Base-by-base conservation (phyloP, 2,113 vertebrate species). In the Anas platyrhynchos region DNA sequence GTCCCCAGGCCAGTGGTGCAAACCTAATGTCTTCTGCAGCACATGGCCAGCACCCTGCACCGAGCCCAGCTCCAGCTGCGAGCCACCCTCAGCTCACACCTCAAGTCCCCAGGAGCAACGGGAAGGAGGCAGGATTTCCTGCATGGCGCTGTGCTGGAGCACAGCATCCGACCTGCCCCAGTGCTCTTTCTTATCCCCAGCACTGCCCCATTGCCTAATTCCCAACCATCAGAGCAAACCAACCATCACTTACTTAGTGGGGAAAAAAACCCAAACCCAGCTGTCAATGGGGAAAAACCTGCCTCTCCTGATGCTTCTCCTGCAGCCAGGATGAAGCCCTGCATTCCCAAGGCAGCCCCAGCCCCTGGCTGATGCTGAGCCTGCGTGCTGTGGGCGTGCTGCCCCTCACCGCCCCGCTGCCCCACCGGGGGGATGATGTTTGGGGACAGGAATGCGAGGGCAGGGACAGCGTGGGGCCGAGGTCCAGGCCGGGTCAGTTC, bases 391-490 rank as follows among this genome's bases (percentile, higher is more conserved):
- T 3, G 14, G 67, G 90, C 81, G 86, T 26, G 69, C 80, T 88
- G 78, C 87, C 74, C n/a, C 71, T 83, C 68, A 86, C 76, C 4
- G 27, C 88, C 75, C 91, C 73, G 76, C 94, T 96, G 89, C 46
- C 91, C 93, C 13, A 23, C 48, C 75, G 94, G 65, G 59, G 79
- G 83, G 86, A 88, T 96, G 94, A 95, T 95, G 82, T 96, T 13
- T 6, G 0, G 52, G 56, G 85, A 80, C 81, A 88, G 93, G 94
- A 96, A 96, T 96, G 89, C 0, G 0, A 94, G 87, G 89, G 86
- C 93, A 92, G 54, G 91, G 91, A 91, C 89, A 95, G 93, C 89
- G 4, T 96, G 96, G 84, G 89, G 94, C 86, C 65, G 66, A 68
- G 66, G 96, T 80, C 61, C 69, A 76, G 46, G 73, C 17, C 59